Conservation (phyloP, 2,113 vertebrate species). For the Poicephalus gulielmi region DNA sequence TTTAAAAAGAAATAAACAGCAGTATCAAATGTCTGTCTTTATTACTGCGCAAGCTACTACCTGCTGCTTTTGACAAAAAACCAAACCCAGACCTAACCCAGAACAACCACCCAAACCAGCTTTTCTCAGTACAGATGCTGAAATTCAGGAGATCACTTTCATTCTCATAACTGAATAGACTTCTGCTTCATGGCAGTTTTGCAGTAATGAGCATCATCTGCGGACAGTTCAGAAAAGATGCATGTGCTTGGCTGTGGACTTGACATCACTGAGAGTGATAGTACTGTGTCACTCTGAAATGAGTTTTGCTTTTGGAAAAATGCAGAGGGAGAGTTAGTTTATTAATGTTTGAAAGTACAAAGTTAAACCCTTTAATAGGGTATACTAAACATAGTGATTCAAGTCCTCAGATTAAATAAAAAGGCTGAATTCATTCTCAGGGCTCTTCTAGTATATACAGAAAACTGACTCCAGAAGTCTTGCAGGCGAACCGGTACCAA, state of each 20-base stretch:
- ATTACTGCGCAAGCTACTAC: neutral
- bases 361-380: neutral
- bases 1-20: constrained; percentile 62
- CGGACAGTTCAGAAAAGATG: neutral
- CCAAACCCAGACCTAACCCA: neutral
- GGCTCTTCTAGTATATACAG: neutral
- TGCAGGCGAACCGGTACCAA: neutral
- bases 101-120: neutral
- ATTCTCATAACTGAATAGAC: neutral
- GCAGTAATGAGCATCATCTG: neutral
- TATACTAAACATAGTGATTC: neutral
- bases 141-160: neutral
- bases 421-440: neutral
- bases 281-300: neutral
- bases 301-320: neutral
- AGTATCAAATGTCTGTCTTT: constrained; percentile 16
- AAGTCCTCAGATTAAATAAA: neutral
- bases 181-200: neutral
- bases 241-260: neutral
- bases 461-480: neutral
- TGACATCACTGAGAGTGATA: neutral
- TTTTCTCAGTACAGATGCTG: neutral
- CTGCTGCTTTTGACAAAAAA: neutral
- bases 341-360: neutral
- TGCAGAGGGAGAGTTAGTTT: neutral